Base-by-base conservation (phyloP, 92 coral and sea anemone genomes). In the Epizoanthus illoricatus region DNA sequence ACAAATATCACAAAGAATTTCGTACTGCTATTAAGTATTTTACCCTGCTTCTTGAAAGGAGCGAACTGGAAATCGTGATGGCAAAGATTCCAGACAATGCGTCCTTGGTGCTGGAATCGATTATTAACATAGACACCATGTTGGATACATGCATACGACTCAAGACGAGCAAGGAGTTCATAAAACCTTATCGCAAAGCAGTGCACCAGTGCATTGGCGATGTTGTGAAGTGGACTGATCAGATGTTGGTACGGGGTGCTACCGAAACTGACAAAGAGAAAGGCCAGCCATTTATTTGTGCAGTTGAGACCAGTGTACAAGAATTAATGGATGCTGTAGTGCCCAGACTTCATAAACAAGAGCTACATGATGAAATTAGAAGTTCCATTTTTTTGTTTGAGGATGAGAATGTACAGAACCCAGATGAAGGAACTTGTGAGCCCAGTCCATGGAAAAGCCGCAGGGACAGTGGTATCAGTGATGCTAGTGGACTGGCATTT, bases 401-500 rank as follows among this genome's bases (percentile, higher is more conserved):
- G 80, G 99, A 97, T n/a, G 90, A 92, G 63, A 88, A 76, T 55
- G 93, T 90, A 66, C 88, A 92, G 55, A 88, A 88, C 24, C 80
- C 86, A 33, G 98, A 87, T 7, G 94, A 83, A 55, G 93, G 81
- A 45, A 84, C 71, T 74, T 87, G 69, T 5, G 98, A 89, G n/a
- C 72, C 7, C 72, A 74, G 75, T 58, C 76, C 80, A 62, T 61
- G 80, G 63, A 75, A 17, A 42, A 92, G 92, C 60, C 93, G 91
- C 73, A 89, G 99, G 33, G 99, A 97, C 78, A 94, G 98, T 66
- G 99, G 99, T 40, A 97, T 97, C 11, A 97, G 99, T 80, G 99
- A 97, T 33, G 94, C 94, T 7, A 91, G 98, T 84, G 82, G 82
- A 45, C 86, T 91, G 56, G 68, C 81, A 18, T 81, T 90, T 76